phyloP scores from a whole-genome alignment of 2,888 invertebrate genomes.

The Galerucella calmariensis region DNA sequence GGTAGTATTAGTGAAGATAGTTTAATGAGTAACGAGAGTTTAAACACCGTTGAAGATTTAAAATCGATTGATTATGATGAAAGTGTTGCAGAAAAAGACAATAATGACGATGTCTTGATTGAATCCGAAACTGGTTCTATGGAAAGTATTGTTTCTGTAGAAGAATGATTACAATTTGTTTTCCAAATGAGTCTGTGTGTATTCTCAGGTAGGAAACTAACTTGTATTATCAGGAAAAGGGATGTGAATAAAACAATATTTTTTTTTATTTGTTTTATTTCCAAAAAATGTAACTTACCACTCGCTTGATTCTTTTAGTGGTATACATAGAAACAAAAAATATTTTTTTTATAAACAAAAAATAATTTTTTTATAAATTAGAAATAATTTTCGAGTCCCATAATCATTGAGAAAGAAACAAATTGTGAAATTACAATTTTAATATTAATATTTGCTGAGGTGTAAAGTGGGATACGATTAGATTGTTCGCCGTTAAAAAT shows the following conservation, averaged over 20 bases:
- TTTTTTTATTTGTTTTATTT: background rate
- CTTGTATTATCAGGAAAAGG: too few relatives aligned
- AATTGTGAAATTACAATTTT: background rate
- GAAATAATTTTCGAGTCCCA: background rate
- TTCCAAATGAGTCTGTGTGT: too few relatives aligned
- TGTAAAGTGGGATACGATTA: too few relatives aligned
- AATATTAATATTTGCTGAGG: background rate
- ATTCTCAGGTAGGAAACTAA: too few relatives aligned
- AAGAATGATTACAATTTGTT: too few relatives aligned
- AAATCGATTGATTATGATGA: conserved; percentile 1
- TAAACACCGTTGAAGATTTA: conserved; percentile 3
- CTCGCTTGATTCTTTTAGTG: background rate
- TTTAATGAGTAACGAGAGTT: background rate
- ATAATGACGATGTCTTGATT: background rate
- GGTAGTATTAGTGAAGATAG: background rate
- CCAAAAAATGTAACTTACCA: conserved; percentile 3
- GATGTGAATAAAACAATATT: background rate
- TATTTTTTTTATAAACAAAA: background rate
- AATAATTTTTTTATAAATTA: background rate
- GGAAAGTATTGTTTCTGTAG: too few relatives aligned
- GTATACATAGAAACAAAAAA: conserved; percentile 2
- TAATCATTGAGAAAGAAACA: background rate
- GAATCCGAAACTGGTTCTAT: background rate
- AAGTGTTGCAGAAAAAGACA: background rate
- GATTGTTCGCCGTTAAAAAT: too few relatives aligned